Base-by-base conservation (phyloP, 2,797 vertebrate species). In the Macrochelys suwanniensis region DNA sequence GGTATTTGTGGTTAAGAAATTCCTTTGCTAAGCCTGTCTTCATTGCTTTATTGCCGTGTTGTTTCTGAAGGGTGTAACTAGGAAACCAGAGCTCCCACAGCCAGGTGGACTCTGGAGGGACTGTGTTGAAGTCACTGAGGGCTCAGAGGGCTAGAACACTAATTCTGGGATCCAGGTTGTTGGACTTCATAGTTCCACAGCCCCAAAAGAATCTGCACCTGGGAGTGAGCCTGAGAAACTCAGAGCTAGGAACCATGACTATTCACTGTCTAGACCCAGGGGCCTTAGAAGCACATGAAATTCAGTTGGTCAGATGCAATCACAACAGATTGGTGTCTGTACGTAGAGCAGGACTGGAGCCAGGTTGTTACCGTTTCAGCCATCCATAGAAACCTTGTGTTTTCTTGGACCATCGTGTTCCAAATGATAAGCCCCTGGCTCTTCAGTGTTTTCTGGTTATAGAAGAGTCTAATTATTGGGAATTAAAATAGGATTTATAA, bases 91-190 rank as follows among this genome's bases (percentile, higher is more conserved):
- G 57, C 2, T 0, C 79, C 31, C 23, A 15, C 81, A 37, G 1
- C 15, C 5, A 6, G 19, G 17, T 80, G 53, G 87, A 91, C 6
- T 57, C 47, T 47, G 23, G 47, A 28, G 26, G 4, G n/a, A 9
- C 3, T 42, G 7, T 87, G 16, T 15, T 49, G 54, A 50, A 65
- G 54, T 33, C 56, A 1, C 0, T 1, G 3, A 5, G 8, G 45
- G 2, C 25, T 89, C 19, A 21, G 17, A 8, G 82, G 23, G 4
- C 31, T 78, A 0, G 0, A 1, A 51, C 81, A 78, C 84, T 19
- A 74, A 47, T 11, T 37, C 45, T 47, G 65, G 2, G 4, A 61
- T 50, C 71, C 37, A 93, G 82, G 47, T 76, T 3, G 3, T 49
- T 76, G 80, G 47, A 26, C n/a, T 84, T 50, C 59, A 61, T 12